These are phyloP conservation scores for Protobothrops flavoviridis DNA, from an alignment of 2,113 vertebrate genomes.

Conservation along the genomic window DNA sequence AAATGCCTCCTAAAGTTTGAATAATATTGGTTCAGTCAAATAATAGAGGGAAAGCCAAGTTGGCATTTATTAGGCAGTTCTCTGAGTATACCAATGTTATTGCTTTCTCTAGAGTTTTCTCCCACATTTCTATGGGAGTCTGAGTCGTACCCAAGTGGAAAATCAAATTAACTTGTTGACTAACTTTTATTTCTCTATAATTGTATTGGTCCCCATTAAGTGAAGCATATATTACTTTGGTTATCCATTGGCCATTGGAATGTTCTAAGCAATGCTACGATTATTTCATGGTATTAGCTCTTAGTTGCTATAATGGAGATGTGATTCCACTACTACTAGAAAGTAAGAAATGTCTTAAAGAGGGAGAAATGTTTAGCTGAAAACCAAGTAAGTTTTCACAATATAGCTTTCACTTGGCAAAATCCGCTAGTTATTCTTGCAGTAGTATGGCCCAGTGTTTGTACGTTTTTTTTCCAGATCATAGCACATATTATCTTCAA, in stretches of 20 bases:
- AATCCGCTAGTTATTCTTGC: background rate
- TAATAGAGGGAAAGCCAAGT: background rate
- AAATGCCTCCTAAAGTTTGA: background rate
- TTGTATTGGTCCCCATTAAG: slow-evolving; percentile 52
- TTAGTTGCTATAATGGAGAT: background rate
- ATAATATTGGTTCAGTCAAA: background rate
- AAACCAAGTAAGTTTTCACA: background rate
- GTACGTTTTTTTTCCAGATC: background rate
- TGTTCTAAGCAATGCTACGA: background rate
- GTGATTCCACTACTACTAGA: background rate
- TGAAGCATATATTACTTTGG: slow-evolving; percentile 55
- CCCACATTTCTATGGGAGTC: slow-evolving; percentile 34
- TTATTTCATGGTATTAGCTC: slow-evolving; percentile 17
- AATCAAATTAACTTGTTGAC: slow-evolving; percentile 63
- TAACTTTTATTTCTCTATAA: slow-evolving; percentile 67
- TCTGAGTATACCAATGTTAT: slow-evolving; percentile 13
- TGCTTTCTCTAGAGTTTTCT: slow-evolving; percentile 45
- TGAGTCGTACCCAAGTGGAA: slow-evolving; percentile 66
- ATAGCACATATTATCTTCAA: background rate
- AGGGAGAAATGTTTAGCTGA: background rate
- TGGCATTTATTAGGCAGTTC: background rate
- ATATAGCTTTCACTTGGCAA: background rate
- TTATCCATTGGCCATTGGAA: slow-evolving; percentile 43
- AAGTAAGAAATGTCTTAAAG: background rate
- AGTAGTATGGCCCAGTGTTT: background rate